A percentile compares a stretch with the other conserved stretches of the same genome.
These are phyloP conservation scores for Saxidomus purpurata DNA, from an alignment of 1,140 invertebrate genomes.

Conservation along the genomic window DNA sequence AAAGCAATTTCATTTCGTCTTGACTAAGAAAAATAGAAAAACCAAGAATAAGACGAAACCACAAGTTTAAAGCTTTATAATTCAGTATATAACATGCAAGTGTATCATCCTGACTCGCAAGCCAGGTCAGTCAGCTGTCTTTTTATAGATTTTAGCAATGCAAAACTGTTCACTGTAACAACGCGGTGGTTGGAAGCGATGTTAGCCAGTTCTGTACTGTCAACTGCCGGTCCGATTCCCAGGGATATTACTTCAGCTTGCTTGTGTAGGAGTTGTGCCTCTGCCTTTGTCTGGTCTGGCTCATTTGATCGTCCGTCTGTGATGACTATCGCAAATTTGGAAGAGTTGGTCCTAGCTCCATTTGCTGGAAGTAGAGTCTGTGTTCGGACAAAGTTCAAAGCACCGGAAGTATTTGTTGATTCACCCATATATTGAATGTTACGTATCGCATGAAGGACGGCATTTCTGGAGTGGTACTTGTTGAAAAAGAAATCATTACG, in stretches of 20 bases:
- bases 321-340: constrained; percentile 64
- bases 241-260: constrained; percentile 55
- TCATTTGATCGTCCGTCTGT: constrained; percentile 66
- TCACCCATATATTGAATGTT: constrained; percentile 58
- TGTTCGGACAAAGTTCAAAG: constrained; percentile 31
- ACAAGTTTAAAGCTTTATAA: no score
- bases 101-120: constrained; percentile 13
- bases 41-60: no score
- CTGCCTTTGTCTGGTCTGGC: constrained; percentile 7
- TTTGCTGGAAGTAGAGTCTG: constrained; percentile 18
- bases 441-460: constrained; percentile 50
- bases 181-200: constrained; percentile 63
- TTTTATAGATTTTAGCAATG: constrained; percentile 53
- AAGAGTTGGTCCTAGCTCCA: constrained; percentile 57
- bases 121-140: constrained; percentile 51
- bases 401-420: constrained; percentile 48
- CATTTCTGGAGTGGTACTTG: constrained; percentile 31
- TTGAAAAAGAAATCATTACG: constrained; percentile 61
- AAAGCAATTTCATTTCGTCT: no score
- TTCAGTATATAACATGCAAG: background rate
- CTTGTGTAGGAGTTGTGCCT: constrained; percentile 52
- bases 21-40: no score
- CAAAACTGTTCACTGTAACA: constrained; percentile 59
- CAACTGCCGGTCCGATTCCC: constrained; percentile 65
- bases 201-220: constrained; percentile 58